Evolutionary conservation across 2,888 invertebrate genomes (phyloP), one percentile per base, ranked within the genome.

Genomic region (Oasisia sp.): DNA sequence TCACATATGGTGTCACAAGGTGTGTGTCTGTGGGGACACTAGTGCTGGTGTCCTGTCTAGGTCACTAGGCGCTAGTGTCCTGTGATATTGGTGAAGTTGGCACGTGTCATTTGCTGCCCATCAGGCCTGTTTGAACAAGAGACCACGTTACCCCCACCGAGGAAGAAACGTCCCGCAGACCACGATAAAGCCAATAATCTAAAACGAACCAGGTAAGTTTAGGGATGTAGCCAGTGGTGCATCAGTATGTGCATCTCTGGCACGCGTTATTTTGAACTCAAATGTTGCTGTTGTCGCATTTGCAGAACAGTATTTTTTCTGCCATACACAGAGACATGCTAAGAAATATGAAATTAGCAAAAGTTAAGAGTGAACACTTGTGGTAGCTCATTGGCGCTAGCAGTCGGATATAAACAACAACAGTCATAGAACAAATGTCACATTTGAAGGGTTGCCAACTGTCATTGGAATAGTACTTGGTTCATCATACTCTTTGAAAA

Each of bases 91-190:
- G 27, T 74, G 74, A 74, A 74, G 74, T 74, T 74, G 74, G 74
- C 74, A 74, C 74, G 74, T 74, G 74, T 74, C 74, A 74, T 74
- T 74, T 74, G 74, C 74, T 74, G 74, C 74, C 74, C 74, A 74
- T 74, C 27, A 74, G 74, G 74, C 74, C 27, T 74, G 74, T 74
- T 74, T 74, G 74, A 74, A 74, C 74, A 74, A 74, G 74, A 74
- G 74, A 27, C 74, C 0, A 74, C 74, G 27, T 74, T 74, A 74
- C 74, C 74, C 27, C 74, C 74, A 74, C 74, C 74, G 74, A 74
- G 74, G 74, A 74, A 74, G 74, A 74, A 74, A n/a, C 74, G 74
- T 27, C 19, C 74, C 27, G 74, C 74, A 74, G 74, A 74, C 27
- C n/a, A 19, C n/a, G 74, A 74, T 74, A 74, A 74, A 74, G 74